Evolutionary conservation across 2,113 vertebrate genomes (phyloP).

Genomic region (Paracanthobrama guichenoti): DNA sequence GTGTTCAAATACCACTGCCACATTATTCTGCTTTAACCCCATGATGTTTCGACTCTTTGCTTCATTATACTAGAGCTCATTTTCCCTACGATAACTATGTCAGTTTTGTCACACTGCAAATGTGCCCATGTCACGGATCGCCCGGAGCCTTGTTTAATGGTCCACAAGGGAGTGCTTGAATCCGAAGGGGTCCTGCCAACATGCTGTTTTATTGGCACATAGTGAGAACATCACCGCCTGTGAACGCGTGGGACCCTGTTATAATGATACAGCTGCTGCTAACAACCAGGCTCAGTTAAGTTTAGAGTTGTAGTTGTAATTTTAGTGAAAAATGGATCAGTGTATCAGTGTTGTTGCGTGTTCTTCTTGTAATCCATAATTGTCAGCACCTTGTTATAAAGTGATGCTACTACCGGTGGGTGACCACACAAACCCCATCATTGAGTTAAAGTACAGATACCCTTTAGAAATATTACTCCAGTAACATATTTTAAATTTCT

Average conservation of each 20-base stretch:
- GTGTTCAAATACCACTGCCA: background rate
- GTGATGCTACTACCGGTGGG: background rate
- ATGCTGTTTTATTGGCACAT: constrained; percentile 25
- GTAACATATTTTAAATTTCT: background rate
- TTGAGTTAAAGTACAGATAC: background rate
- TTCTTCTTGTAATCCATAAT: background rate
- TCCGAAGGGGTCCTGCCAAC: constrained; percentile 20
- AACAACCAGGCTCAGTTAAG: background rate
- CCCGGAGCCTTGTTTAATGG: constrained; percentile 45
- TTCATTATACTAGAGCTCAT: constrained; percentile 33
- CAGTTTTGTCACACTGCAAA: constrained; percentile 29
- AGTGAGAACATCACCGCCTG: constrained; percentile 30
- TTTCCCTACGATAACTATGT: constrained; percentile 18
- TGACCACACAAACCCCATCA: background rate
- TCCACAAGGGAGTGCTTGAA: constrained; percentile 38
- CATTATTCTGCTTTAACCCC: background rate
- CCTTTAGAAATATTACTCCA: background rate
- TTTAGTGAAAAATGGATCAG: background rate
- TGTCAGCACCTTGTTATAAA: background rate
- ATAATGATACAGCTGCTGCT: constrained; percentile 2
- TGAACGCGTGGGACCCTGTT: constrained; percentile 19
- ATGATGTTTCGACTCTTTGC: constrained; percentile 26
- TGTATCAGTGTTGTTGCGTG: background rate
- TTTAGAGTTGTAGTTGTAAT: background rate
- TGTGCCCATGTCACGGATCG: constrained; percentile 14